phyloP scores from a whole-genome alignment of 2,888 invertebrate species.

The Notocelia uddmanniana region DNA sequence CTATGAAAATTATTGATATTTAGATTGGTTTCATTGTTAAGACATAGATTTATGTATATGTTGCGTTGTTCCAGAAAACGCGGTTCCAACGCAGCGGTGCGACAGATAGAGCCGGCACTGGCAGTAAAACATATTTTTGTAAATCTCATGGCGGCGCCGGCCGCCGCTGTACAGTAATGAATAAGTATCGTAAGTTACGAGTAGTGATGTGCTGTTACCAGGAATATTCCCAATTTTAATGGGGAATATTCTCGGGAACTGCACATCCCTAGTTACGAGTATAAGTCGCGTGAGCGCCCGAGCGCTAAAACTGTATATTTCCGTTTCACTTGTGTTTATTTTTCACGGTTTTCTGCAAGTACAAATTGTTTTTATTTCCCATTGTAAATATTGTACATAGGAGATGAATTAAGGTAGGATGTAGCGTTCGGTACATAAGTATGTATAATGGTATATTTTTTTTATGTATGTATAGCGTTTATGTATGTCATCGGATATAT shows the following conservation, averaged over 20 bases:
- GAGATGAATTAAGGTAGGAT: constrained; percentile 66
- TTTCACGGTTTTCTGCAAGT: constrained; percentile 84
- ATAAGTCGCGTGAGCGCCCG: constrained; percentile 53
- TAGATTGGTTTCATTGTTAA: no score
- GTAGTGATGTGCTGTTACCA: constrained; percentile 44
- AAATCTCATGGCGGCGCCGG: constrained; percentile 70
- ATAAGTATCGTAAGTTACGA: constrained; percentile 63
- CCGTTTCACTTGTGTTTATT: constrained; percentile 70
- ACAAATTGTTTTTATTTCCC: constrained; percentile 86
- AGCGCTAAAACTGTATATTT: constrained; percentile 74
- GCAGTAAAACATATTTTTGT: constrained; percentile 68
- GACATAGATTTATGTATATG: no score
- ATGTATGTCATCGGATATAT: constrained; percentile 79
- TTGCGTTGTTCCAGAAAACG: constrained; percentile 66
- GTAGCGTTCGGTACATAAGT: constrained; percentile 71
- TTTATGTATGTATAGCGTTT: constrained; percentile 80
- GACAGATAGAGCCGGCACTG: constrained; percentile 69
- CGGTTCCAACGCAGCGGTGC: constrained; percentile 62
- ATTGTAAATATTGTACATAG: constrained; percentile 86
- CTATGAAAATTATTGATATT: no score
- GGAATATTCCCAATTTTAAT: no score
- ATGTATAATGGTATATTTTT: constrained; percentile 76
- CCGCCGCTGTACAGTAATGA: constrained; percentile 65
- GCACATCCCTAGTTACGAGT: neutral
- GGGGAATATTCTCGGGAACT: no score